phyloP scores from a whole-genome alignment of 2,113 vertebrate species.

The Heptranchias perlo region DNA sequence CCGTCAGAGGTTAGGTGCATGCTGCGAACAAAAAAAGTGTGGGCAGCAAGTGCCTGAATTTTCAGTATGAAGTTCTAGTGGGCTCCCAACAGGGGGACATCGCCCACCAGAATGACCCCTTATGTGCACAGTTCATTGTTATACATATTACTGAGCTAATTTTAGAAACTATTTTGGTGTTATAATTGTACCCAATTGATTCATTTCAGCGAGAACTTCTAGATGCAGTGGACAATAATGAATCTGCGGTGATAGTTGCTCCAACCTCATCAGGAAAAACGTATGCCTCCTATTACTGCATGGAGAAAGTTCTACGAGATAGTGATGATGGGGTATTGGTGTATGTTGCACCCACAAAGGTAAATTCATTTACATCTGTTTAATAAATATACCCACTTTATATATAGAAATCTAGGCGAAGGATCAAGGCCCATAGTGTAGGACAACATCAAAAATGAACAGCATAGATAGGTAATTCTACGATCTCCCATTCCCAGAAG shows the following conservation, averaged over 20 bases:
- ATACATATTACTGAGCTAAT: not conserved
- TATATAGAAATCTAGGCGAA: not conserved
- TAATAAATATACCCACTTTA: not conserved
- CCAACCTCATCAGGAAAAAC: constrained; percentile 64
- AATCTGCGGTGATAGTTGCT: constrained; percentile 61
- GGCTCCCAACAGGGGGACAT: no score
- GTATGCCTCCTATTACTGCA: constrained; percentile 61
- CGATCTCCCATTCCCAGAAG: not conserved
- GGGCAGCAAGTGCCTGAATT: not conserved
- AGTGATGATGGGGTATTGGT: constrained; percentile 56
- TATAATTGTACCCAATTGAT: not conserved
- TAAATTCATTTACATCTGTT: constrained; percentile 40
- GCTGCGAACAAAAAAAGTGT: not conserved
- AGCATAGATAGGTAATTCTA: not conserved
- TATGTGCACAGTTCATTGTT: not conserved
- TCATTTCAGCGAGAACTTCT: constrained; percentile 56
- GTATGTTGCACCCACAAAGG: constrained; percentile 62
- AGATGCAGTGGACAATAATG: constrained; percentile 59
- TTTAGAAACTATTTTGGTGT: constrained; percentile 19
- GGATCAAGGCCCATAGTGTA: not conserved
- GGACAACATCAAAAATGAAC: not conserved
- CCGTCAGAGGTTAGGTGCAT: not conserved
- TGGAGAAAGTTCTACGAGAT: constrained; percentile 57
- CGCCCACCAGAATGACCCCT: not conserved
- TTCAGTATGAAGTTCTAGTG: no score